A percentile compares a stretch with the other conserved stretches of the same genome.
Conservation (phyloP, 2,113 vertebrate species). For the Egretta garzetta region DNA sequence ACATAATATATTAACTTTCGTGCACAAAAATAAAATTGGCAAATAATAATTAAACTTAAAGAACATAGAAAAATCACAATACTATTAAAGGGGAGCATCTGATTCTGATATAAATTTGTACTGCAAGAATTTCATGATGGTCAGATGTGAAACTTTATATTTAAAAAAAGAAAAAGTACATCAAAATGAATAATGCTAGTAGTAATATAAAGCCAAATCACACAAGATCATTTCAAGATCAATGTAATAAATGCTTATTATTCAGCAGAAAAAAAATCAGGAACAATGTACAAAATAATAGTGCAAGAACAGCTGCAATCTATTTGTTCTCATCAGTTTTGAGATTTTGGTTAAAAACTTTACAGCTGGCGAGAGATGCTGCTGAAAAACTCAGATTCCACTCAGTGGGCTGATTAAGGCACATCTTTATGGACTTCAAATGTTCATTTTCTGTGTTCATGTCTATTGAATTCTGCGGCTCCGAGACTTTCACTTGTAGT, state of each 20-base stretch:
- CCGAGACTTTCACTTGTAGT: conserved; percentile 77
- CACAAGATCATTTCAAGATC: conserved; percentile 73
- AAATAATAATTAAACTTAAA: conserved; percentile 69
- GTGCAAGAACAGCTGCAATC: conserved; percentile 77
- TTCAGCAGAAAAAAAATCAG: conserved; percentile 62
- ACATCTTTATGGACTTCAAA: conserved; percentile 81
- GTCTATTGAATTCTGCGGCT: conserved; percentile 77
- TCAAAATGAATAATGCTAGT: conserved; percentile 74
- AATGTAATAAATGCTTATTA: conserved; percentile 72
- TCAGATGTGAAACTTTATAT: conserved; percentile 61
- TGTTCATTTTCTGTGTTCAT: conserved; percentile 74
- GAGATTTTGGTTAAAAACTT: conserved; percentile 82
- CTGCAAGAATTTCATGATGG: conserved; percentile 72
- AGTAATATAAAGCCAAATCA: conserved; percentile 79
- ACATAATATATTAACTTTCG: conserved; percentile 78
- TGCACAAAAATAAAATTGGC: conserved; percentile 74
- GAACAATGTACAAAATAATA: conserved; percentile 76
- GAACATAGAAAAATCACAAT: conserved; percentile 77
- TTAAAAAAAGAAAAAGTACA: conserved; percentile 70
- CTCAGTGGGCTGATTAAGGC: conserved; percentile 81
- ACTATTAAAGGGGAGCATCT: conserved; percentile 72
- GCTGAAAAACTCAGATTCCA: conserved; percentile 79
- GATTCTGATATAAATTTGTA: conserved; percentile 68
- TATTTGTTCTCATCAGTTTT: conserved; percentile 79
- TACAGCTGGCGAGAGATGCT: conserved; percentile 74